A percentile compares a stretch with the other conserved stretches of the same genome.
These are phyloP conservation scores for Drosophila recens DNA, from an alignment of 2,888 invertebrate species.

Conservation along the genomic window DNA sequence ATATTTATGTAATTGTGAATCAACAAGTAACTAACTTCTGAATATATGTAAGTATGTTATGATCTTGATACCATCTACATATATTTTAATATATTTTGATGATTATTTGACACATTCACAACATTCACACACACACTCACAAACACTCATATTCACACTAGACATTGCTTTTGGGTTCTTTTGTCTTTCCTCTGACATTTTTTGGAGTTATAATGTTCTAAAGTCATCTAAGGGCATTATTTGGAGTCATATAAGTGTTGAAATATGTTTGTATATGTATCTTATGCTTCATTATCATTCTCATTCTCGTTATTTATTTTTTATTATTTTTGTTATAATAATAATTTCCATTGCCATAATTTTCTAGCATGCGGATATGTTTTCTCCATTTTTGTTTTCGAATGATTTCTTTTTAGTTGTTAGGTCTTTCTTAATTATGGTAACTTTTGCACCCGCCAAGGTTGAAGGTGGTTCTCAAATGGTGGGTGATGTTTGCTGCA, in stretches of 20 bases:
- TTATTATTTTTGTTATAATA: slow-evolving; percentile 6
- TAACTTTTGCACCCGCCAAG: slow-evolving; percentile 11
- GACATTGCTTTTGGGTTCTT: slow-evolving; percentile 28
- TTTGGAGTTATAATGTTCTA: slow-evolving; percentile 21
- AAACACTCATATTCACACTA: background rate
- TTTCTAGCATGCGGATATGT: slow-evolving; percentile 53
- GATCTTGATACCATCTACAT: slow-evolving; percentile 20
- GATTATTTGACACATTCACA: background rate
- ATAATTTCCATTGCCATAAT: background rate
- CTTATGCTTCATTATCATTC: slow-evolving; percentile 3
- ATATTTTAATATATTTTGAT: slow-evolving; percentile 2
- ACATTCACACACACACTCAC: background rate
- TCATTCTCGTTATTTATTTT: background rate
- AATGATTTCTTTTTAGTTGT: background rate
- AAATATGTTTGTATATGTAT: slow-evolving; percentile 25
- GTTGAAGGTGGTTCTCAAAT: slow-evolving; percentile 41
- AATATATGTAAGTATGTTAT: slow-evolving; percentile 17
- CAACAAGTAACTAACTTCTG: slow-evolving; percentile 40
- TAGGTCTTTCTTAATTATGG: background rate
- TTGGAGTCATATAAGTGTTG: background rate
- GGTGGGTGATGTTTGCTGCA: slow-evolving; percentile 22
- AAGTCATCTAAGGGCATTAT: slow-evolving; percentile 25
- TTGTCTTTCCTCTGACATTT: background rate
- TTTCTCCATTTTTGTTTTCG: background rate
- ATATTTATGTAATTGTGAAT: slow-evolving; percentile 12